phyloP scores from a whole-genome alignment of 2,797 vertebrate species.

The Myoxocephalus aenaeus region DNA sequence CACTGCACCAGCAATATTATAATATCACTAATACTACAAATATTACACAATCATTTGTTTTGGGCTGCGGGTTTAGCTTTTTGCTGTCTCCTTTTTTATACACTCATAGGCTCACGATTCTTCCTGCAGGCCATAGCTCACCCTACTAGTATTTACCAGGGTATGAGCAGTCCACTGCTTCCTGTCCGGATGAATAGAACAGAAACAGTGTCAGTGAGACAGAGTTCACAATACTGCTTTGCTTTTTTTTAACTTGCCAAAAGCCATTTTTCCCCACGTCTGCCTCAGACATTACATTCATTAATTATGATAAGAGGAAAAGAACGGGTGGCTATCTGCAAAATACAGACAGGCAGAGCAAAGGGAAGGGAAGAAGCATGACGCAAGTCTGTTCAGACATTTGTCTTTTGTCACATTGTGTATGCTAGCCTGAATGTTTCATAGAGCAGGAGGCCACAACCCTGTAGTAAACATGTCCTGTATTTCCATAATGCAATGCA shows the following conservation, averaged over 20 bases:
- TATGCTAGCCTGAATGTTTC: conserved; percentile 64
- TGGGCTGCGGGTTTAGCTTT: too few species aligned
- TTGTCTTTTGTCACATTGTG: conserved; percentile 60
- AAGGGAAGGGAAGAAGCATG: conserved; percentile 52
- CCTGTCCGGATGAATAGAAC: conserved; percentile 12
- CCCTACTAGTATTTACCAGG: conserved; percentile 31
- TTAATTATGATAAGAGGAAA: conserved; percentile 53
- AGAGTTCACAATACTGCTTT: conserved; percentile 15
- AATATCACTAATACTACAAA: too few species aligned
- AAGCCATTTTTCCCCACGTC: conserved; percentile 41
- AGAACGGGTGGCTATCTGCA: conserved; percentile 25
- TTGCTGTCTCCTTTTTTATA: too few species aligned
- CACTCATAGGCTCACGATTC: conserved; percentile 13
- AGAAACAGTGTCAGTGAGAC: neutral
- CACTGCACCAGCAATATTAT: too few species aligned
- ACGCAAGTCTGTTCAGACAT: conserved; percentile 45
- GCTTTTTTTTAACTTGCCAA: conserved; percentile 2
- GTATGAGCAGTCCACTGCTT: conserved; percentile 4
- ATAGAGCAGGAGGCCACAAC: conserved; percentile 47
- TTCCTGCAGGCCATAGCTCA: neutral
- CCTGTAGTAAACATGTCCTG: conserved; percentile 60
- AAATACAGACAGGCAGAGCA: conserved; percentile 34
- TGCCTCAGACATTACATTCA: conserved; percentile 44
- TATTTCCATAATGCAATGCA: conserved; percentile 66
- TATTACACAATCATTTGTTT: too few species aligned